Evolutionary conservation across 2,113 vertebrate genomes (phyloP).

Genomic region (Melanocharis versteri): DNA sequence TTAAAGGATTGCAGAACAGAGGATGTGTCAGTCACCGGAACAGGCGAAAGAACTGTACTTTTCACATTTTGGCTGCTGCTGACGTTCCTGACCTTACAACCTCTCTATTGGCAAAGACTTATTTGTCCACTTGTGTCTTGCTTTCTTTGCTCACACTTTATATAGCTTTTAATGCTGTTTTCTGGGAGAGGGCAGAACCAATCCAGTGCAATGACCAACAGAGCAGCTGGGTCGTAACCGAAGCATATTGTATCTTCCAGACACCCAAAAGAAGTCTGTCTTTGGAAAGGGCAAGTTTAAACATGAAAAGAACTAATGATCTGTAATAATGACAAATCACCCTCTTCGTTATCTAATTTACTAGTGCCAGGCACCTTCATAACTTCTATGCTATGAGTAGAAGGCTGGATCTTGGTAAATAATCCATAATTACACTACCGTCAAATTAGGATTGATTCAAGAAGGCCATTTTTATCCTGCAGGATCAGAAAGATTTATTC

Average conservation of each 20-base stretch:
- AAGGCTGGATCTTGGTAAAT: slow-evolving; percentile 51
- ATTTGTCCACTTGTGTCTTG: not conserved
- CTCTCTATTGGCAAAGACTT: not conserved
- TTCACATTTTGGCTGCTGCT: not conserved
- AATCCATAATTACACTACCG: slow-evolving; percentile 42
- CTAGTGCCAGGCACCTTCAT: not conserved
- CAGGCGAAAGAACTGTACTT: not conserved
- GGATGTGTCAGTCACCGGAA: not conserved
- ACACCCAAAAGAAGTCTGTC: not conserved
- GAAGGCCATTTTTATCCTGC: slow-evolving; percentile 4
- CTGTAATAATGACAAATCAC: slow-evolving; percentile 63
- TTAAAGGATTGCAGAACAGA: not conserved
- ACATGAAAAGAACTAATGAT: slow-evolving; percentile 49
- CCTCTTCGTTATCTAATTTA: slow-evolving; percentile 48
- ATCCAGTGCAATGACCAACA: not conserved
- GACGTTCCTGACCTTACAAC: not conserved
- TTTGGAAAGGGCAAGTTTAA: slow-evolving; percentile 47
- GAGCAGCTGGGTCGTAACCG: not conserved
- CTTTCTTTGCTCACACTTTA: not conserved
- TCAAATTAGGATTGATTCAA: slow-evolving; percentile 49
- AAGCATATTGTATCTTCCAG: not conserved
- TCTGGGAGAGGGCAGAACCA: not conserved
- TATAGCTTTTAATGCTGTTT: not conserved
- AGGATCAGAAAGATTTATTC: slow-evolving; percentile 14
- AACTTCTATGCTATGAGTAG: not conserved